These are phyloP conservation scores for Halocynthia aurantium DNA, from an alignment of 23 tunicate species.

Conservation along the genomic window DNA sequence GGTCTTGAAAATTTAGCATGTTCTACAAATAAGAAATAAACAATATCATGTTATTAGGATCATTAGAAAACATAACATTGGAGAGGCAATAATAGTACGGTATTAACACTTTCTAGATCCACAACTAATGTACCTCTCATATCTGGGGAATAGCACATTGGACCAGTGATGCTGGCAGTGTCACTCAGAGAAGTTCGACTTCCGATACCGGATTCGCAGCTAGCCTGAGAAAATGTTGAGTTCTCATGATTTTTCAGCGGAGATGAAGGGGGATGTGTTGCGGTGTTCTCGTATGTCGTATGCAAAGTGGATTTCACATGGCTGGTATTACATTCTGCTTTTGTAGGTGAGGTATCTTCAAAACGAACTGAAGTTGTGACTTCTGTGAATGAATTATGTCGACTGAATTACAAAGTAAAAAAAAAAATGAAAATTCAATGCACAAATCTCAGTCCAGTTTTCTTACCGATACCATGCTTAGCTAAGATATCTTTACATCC, in stretches of 20 bases:
- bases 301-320: neutral
- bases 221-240: neutral
- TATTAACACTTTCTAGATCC: no score
- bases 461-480: conserved; percentile 9
- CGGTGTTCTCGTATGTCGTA: neutral
- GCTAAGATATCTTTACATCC: conserved; percentile 16
- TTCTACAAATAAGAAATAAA: neutral
- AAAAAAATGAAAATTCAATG: neutral
- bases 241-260: no score
- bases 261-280: no score
- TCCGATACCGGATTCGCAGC: conserved; percentile 6
- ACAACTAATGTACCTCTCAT: neutral
- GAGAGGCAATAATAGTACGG: neutral
- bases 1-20: neutral
- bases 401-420: no score
- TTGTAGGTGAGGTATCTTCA: neutral
- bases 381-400: neutral
- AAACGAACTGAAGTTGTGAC: conserved; percentile 4
- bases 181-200: conserved; percentile 6
- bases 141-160: neutral
- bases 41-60: no score
- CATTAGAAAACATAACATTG: neutral
- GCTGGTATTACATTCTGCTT: neutral
- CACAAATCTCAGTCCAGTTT: neutral
- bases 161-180: neutral